Evolutionary conservation across 2,113 vertebrate genomes (phyloP).

Genomic region (Anser cygnoides): DNA sequence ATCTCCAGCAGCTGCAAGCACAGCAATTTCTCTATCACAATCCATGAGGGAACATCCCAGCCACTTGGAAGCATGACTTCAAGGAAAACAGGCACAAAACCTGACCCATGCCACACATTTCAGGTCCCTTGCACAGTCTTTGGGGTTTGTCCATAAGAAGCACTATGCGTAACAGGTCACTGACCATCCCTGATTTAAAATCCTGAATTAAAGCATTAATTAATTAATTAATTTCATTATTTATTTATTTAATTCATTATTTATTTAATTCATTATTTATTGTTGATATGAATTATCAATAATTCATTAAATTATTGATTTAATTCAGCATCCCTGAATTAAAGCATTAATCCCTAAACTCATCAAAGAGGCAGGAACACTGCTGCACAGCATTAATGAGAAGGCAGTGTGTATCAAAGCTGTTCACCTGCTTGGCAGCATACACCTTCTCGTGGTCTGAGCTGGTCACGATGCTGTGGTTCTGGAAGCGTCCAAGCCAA

Average conservation of each 20-base stretch:
- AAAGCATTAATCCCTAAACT: not conserved
- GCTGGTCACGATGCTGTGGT: not conserved
- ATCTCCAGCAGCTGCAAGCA: not conserved
- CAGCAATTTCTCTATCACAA: not conserved
- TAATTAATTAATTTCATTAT: too few relatives aligned
- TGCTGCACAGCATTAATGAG: rapidly evolving
- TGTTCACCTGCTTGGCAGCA: not conserved
- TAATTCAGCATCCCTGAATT: too few relatives aligned
- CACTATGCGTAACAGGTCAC: not conserved
- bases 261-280: too few relatives aligned
- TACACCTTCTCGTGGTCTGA: rapidly evolving
- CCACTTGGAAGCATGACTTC: rapidly evolving
- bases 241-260: too few relatives aligned
- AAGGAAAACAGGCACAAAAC: not conserved
- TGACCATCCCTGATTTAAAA: not conserved
- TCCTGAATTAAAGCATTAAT: not conserved
- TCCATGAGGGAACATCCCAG: not conserved
- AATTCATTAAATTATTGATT: too few relatives aligned
- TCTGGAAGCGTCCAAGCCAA: not conserved
- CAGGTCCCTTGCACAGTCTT: not conserved
- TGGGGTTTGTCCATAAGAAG: not conserved
- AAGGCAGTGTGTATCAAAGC: rapidly evolving
- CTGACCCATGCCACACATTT: rapidly evolving
- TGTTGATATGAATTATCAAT: too few relatives aligned
- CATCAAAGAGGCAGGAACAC: not conserved